Evolutionary conservation across 2,797 vertebrate species (phyloP), one percentile per base, ranked within the genome.

Genomic region (Lutjanus argentimaculatus): DNA sequence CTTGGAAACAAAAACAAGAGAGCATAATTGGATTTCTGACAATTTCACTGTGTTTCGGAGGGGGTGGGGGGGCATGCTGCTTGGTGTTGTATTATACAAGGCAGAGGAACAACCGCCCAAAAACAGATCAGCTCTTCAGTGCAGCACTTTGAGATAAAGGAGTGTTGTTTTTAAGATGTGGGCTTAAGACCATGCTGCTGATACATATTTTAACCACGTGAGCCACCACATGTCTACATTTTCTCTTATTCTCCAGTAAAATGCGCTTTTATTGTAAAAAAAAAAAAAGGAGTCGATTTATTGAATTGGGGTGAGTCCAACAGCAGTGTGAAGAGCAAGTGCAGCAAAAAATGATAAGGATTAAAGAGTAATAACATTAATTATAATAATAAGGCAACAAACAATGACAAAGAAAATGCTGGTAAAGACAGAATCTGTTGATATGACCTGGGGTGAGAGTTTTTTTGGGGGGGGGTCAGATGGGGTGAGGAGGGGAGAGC

Each of bases 331-430:
- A 91, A 85, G 84, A 93, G 85, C 77, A 79, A 91, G 89, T 86
- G 89, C 92, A 90, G 90, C 79, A 70, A 89, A 17, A 56, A 87
- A 89, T 71, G 45, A 78, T 46, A 76, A 66, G 84, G 76, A 91
- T 92, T 88, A 80, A 85, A 93, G 88, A 85, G 84, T 86, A 92
- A 85, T 84, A 86, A 88, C 80, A 83, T 86, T 76, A 90, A 89
- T 84, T 80, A 77, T 82, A 87, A 77, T 82, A 87, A 88, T 95
- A 96, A 96, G 95, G 95, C 95, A 95, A 95, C 92, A 92, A 90
- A 95, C 80, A 82, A 92, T 80, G 73, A 94, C 85, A 92, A 89
- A 92, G 77, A 88, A 91, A 88, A 88, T 86, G 85, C 88, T 93
- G 90, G 89, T 91, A 90, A 91, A 88, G 91, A 95, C 89, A 75